Evolutionary conservation across 2,888 invertebrate genomes (phyloP), one percentile per base, ranked within the genome.

Genomic region (Trissoscelio sp.): DNA sequence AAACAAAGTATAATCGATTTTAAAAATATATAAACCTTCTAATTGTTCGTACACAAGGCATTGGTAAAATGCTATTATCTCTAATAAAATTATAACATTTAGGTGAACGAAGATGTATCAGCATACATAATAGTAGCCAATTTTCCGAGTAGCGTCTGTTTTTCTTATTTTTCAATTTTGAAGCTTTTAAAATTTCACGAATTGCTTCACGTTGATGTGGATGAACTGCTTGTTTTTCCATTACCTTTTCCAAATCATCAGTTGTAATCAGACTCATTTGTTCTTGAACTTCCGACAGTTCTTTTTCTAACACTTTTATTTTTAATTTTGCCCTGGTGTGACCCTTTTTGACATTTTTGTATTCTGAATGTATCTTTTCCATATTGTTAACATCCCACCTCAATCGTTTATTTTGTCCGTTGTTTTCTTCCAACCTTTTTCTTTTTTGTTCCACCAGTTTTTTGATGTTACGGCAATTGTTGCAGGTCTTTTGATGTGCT

Each of bases 31-130:
- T 24, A 16, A 16, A 57, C 57, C 57, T 6, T 20, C 37, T 34
- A 5, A 57, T 57, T 4, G 57, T 57, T 14, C 42, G 5, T 5
- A 42, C 16, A 22, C 42, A 60, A 0, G 39, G 42, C 9, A 60
- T 16, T 12, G 57, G 57, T 31, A 57, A 37, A 57, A 57, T 57
- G 3, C 37, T 34, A 16, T 57, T 57, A 2, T 57, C 57, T 37
- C 20, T 12, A n/a, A 57, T 11, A 20, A 57, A 57, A n/a, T 11
- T 1, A 20, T 37, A 57, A 5, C 18, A 18, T 57, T 37, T 57
- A 5, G 57, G 57, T 18, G 57, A 57, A 37, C 57, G 57, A 34
- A 57, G 34, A 11, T 57, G 37, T 6, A 57, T 7, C 7, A 57
- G 20, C 2, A 57, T 37, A 57, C 37, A 20, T n/a, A 57, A n/a